These are phyloP conservation scores for Eretmochelys imbricata DNA, from an alignment of 2,113 vertebrate species.

Conservation along the genomic window DNA sequence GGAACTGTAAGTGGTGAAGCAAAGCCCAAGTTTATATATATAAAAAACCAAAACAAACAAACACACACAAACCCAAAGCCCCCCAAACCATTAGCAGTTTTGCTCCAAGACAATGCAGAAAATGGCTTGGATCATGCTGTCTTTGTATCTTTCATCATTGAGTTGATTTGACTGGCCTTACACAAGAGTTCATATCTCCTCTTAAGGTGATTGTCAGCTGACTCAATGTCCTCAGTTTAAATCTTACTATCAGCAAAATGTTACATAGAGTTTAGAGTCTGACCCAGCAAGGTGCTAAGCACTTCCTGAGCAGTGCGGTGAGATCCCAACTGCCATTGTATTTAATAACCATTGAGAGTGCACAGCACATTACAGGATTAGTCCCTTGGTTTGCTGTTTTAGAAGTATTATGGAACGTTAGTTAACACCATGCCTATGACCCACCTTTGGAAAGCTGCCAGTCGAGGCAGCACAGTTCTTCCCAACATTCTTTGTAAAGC, in stretches of 20 bases:
- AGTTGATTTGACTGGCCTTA: neutral
- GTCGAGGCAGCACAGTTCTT: neutral
- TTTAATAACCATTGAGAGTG: neutral
- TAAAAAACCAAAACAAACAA: neutral
- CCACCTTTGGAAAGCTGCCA: neutral
- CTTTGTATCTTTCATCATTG: neutral
- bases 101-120: neutral
- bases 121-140: neutral
- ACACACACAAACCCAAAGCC: neutral
- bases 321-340: neutral
- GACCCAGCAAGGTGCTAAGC: neutral
- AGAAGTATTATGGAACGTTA: neutral
- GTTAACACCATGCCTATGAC: neutral
- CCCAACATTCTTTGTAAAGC: neutral
- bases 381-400: neutral
- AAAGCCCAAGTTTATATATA: neutral
- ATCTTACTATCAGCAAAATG: neutral
- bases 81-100: neutral
- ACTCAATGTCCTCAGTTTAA: neutral
- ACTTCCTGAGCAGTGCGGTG: neutral
- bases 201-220: neutral
- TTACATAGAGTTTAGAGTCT: neutral
- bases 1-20: accelerated
- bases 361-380: neutral
- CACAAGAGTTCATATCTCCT: neutral